A percentile compares a stretch with the other conserved stretches of the same genome.
phyloP scores from a whole-genome alignment of 2,113 vertebrate species.

The Gallinago paraguaiae region DNA sequence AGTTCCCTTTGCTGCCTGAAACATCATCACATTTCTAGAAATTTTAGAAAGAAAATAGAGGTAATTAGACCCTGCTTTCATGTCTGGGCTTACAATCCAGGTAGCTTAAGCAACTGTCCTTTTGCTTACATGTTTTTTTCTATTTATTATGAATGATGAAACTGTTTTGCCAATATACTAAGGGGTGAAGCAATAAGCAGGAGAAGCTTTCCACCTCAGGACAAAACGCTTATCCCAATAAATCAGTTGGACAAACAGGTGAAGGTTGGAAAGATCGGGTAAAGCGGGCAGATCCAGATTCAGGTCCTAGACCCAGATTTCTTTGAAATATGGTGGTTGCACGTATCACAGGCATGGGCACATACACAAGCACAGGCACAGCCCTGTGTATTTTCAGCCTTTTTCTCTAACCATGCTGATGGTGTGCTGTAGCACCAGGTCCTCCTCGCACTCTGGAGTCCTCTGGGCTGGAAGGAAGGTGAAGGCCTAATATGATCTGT shows the following conservation, averaged over 20 bases:
- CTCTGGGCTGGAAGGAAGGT: not conserved
- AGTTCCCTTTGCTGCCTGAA: not conserved
- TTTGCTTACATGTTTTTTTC: not conserved
- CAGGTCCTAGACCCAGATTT: not conserved
- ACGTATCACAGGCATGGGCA: rapidly evolving
- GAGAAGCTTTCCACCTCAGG: not conserved
- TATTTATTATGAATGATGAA: not conserved
- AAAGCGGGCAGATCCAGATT: not conserved
- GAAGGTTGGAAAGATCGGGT: not conserved
- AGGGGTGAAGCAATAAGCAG: not conserved
- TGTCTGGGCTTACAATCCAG: not conserved
- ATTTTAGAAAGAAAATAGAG: not conserved
- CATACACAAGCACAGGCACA: not conserved
- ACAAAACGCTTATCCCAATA: not conserved
- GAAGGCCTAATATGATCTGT: not conserved
- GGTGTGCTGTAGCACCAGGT: not conserved
- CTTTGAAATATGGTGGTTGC: not conserved
- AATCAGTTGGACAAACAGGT: not conserved
- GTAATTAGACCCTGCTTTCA: not conserved
- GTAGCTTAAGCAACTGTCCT: not conserved
- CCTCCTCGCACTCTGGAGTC: not conserved
- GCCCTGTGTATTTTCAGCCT: not conserved
- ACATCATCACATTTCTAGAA: not conserved
- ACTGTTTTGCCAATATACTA: not conserved
- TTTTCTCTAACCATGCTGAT: rapidly evolving